phyloP scores from a whole-genome alignment of 2,113 vertebrate species.

The Phalacrocorax carbo region DNA sequence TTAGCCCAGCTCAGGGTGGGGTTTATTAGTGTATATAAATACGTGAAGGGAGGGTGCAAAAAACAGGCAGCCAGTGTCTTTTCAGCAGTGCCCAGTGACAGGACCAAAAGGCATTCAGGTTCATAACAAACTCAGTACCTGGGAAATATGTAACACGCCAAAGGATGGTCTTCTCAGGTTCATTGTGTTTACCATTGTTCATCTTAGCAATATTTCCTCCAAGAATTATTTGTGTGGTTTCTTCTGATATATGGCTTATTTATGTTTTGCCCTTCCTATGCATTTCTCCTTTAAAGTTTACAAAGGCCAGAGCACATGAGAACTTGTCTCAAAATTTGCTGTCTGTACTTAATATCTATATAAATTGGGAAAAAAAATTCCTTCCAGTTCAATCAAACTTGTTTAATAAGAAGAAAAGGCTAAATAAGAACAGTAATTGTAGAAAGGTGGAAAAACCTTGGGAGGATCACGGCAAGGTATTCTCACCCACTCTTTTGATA shows the following conservation, averaged over 20 bases:
- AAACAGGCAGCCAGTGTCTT: background rate
- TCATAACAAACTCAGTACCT: background rate
- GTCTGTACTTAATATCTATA: background rate
- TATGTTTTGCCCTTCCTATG: background rate
- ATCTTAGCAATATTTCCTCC: background rate
- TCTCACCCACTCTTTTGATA: background rate
- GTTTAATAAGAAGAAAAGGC: background rate
- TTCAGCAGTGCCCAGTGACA: background rate
- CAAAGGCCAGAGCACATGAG: background rate
- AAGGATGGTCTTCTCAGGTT: background rate
- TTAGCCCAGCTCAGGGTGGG: background rate
- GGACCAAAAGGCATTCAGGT: background rate
- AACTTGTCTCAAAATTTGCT: background rate
- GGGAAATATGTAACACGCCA: background rate
- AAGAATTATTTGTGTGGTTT: background rate
- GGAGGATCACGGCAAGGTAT: background rate
- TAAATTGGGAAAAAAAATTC: background rate
- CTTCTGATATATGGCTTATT: background rate
- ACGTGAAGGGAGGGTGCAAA: background rate
- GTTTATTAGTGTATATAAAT: background rate
- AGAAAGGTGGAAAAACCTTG: background rate
- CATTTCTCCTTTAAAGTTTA: background rate
- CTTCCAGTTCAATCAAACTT: background rate
- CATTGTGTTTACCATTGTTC: fast-evolving
- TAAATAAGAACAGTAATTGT: background rate